These are phyloP conservation scores for Pomatostomus ruficeps DNA, from an alignment of 2,113 vertebrate genomes.

Conservation along the genomic window DNA sequence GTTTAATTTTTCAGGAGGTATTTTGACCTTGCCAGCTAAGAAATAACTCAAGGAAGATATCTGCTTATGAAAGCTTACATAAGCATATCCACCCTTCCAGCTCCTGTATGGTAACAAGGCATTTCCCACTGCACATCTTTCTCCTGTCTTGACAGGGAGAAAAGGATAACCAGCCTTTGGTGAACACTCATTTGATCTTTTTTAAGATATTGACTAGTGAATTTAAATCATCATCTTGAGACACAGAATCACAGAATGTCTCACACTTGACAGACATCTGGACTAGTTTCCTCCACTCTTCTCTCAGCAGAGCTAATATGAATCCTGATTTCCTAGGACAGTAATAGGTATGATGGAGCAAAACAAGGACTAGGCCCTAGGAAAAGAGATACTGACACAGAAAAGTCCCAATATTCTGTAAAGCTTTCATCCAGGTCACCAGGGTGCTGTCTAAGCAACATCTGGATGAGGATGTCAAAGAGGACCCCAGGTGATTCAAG, in stretches of 20 bases:
- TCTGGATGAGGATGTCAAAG: not conserved
- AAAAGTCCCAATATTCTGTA: not conserved
- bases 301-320: not conserved
- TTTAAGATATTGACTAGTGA: not conserved
- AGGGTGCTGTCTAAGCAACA: not conserved
- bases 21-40: not conserved
- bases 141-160: not conserved
- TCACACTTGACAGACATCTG: not conserved
- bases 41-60: not conserved
- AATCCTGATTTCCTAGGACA: not conserved
- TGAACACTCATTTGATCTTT: not conserved
- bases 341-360: not conserved
- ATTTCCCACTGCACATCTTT: not conserved
- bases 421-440: not conserved
- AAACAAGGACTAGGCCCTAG: not conserved
- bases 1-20: constrained; percentile 22
- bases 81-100: not conserved
- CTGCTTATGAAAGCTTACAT: not conserved
- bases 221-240: not conserved
- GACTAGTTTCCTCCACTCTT: not conserved
- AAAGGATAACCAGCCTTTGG: not conserved
- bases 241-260: not conserved
- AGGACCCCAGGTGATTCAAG: not conserved
- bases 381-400: not conserved
- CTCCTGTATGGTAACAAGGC: not conserved